Evolutionary conservation across 1,140 invertebrate genomes (phyloP), one percentile per base, ranked within the genome.

Genomic region (Sarcophaga peregrina): DNA sequence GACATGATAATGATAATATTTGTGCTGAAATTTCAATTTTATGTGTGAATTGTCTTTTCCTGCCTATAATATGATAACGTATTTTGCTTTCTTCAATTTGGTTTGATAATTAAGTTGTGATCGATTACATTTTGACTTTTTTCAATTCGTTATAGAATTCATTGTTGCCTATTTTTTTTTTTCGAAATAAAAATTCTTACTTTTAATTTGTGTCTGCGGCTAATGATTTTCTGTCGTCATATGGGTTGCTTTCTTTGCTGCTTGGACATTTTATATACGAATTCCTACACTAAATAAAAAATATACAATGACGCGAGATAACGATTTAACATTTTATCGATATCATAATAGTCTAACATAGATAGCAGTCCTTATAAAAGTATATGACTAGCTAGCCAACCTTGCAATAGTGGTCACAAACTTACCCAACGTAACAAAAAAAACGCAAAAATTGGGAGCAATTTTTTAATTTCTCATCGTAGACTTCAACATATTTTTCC

Each of bases 121-220:
- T 76, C 74, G 74, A 76, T 76, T 76, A 76, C 74, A 76, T 76
- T 76, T 76, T 76, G 74, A 76, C 74, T 76, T 76, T 46, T 76
- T 45, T 47, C 47, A 76, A 76, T 76, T 76, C 47, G 74, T 25
- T 48, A 48, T 45, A 47, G 45, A 76, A 76, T 47, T 76, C 47
- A 58, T 15, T 76, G 17, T 73, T 25, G 13, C 9, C 2, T 47
- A n/a, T 6, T 74, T 74, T 37, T 74, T 37, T 74, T 74, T 74
- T 58, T 58, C n/a, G 50, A 52, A 58, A n/a, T 58, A n/a, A n/a
- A 58, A 6, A 6, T 58, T 3, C 4, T 58, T 58, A 11, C 7
- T 7, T n/a, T n/a, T 58, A 15, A 58, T 13, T n/a, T n/a, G n/a
- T 58, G 54, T n/a, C 54, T 58, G 54, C 15, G 54, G 54, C 54